Percentiles rank a stretch among this genome's conserved stretches.
Conservation (phyloP, 2,888 invertebrate genomes). For the Muschampia plurimacula region DNA sequence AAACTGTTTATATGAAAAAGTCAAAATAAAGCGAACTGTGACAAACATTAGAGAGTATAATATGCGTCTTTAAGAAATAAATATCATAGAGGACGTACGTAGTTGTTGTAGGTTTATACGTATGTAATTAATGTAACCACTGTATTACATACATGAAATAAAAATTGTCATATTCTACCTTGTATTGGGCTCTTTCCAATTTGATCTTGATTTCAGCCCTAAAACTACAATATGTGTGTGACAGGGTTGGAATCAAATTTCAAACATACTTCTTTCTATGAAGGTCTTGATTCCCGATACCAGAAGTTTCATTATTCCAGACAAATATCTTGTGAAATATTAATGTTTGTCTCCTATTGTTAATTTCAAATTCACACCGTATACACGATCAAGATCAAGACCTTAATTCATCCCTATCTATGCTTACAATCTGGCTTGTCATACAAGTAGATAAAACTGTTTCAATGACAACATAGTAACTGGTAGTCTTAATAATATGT, state of each 20-base stretch:
- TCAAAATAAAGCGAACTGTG: constrained; percentile 86
- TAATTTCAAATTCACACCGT: background rate
- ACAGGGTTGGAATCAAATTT: constrained; percentile 18
- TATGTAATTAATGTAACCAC: constrained; percentile 55
- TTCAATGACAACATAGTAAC: constrained; percentile 45
- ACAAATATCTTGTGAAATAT: no score
- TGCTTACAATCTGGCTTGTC: constrained; percentile 70
- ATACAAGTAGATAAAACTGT: constrained; percentile 62
- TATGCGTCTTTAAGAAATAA: constrained; percentile 72
- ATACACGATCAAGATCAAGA: constrained; percentile 12
- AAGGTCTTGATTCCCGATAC: constrained; percentile 16
- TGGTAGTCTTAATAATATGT: constrained; percentile 40
- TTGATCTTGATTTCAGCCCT: constrained; percentile 21
- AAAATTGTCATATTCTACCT: constrained; percentile 68
- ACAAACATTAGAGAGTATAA: constrained; percentile 82
- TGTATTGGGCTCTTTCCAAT: constrained; percentile 24
- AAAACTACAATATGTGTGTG: constrained; percentile 2
- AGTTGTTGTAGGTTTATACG: constrained; percentile 69
- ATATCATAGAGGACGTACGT: constrained; percentile 81
- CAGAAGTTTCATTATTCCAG: background rate
- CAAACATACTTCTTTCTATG: constrained; percentile 20
- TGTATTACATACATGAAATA: constrained; percentile 45
- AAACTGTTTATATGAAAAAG: constrained; percentile 78
- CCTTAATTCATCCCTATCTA: constrained; percentile 54
- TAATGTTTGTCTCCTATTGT: no score